Percentiles rank a stretch among this genome's conserved stretches.
Conservation (phyloP, 2,797 vertebrate species). For the Pagetopsis macropterus region DNA sequence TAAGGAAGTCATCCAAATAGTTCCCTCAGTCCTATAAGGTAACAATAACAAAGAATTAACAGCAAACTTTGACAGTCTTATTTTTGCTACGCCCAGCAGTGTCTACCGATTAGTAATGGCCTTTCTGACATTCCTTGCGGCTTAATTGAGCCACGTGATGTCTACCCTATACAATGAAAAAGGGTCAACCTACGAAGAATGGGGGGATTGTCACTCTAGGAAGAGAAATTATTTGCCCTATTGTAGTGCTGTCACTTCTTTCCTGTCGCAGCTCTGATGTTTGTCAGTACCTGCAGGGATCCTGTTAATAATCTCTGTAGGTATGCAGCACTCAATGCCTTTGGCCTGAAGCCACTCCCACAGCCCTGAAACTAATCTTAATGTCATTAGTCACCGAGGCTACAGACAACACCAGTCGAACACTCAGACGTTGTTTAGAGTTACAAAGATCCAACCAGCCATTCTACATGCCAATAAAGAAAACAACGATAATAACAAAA, state of each 20-base stretch:
- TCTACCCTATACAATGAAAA: constrained; percentile 65
- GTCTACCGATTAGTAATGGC: constrained; percentile 41
- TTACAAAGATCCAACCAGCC: constrained; percentile 29
- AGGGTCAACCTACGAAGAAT: constrained; percentile 55
- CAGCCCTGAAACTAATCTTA: constrained; percentile 61
- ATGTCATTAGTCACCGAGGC: constrained; percentile 68
- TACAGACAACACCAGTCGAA: constrained; percentile 51
- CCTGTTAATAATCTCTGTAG: constrained; percentile 78
- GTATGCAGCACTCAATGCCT: constrained; percentile 64
- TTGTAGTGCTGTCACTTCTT: constrained; percentile 71
- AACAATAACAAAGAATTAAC: constrained; percentile 2
- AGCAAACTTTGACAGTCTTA: constrained; percentile 1
- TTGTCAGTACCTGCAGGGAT: constrained; percentile 77
- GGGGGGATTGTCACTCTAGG: constrained; percentile 51
- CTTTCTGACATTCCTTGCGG: constrained; percentile 60
- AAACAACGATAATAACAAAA: constrained; percentile 25
- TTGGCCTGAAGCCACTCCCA: constrained; percentile 67
- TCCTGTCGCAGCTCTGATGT: constrained; percentile 66
- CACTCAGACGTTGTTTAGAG: constrained; percentile 48
- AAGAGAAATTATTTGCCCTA: constrained; percentile 54
- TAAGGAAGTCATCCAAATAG: neutral
- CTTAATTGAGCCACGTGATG: constrained; percentile 63
- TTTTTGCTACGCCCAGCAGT: constrained; percentile 16
- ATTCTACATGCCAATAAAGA: constrained; percentile 37
- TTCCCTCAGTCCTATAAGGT: neutral